Percentiles rank a stretch among this genome's conserved stretches.
These are phyloP conservation scores for Anneissia japonica DNA, from an alignment of 35 echinoderm and acorn worm genomes.

Conservation along the genomic window DNA sequence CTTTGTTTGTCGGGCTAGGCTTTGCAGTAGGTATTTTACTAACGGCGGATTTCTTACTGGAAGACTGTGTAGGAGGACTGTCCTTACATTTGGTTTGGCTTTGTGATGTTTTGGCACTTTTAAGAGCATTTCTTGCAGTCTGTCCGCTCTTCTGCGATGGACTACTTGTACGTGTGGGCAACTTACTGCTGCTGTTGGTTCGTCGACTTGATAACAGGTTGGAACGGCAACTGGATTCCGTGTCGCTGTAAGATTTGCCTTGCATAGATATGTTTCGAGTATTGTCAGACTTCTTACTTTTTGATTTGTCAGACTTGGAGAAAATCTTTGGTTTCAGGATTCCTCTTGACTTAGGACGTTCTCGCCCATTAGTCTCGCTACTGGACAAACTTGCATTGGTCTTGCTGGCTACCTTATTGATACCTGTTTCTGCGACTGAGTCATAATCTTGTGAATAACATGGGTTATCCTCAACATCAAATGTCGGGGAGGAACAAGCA, in stretches of 20 bases:
- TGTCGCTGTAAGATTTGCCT: background rate
- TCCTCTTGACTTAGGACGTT: background rate
- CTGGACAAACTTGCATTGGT: background rate
- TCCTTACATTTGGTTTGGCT: background rate
- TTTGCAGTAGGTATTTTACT: constrained; percentile 58
- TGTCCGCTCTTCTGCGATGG: background rate
- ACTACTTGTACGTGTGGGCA: background rate
- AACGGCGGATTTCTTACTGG: constrained; percentile 53
- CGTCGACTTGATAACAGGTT: background rate
- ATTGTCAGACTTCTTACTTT: background rate
- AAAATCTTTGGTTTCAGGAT: background rate
- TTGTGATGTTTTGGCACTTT: background rate
- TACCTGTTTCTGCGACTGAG: background rate
- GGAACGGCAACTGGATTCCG: background rate
- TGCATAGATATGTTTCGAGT: background rate
- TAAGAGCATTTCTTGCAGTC: background rate
- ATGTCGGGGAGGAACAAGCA: constrained; percentile 83
- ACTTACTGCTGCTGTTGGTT: background rate
- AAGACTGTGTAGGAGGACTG: constrained; percentile 13
- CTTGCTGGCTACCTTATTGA: background rate
- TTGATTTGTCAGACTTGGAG: background rate
- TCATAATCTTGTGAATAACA: constrained; percentile 93
- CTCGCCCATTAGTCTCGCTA: background rate
- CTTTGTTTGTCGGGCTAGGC: background rate
- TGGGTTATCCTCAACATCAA: constrained; percentile 91